phyloP scores from a whole-genome alignment of 2,888 invertebrate genomes.

The Aleiodes testaceus region DNA sequence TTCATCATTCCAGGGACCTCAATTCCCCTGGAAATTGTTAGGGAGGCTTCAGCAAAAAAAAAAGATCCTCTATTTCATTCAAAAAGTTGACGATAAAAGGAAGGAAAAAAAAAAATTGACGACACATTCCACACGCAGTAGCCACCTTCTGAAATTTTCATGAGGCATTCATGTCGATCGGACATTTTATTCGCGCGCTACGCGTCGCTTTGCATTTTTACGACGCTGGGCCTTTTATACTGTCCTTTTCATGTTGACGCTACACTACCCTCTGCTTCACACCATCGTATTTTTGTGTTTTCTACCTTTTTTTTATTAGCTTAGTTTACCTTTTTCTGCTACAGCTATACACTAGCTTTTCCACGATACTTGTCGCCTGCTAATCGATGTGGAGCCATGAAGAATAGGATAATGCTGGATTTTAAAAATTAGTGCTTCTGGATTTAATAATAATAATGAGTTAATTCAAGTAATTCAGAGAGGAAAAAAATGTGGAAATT shows the following conservation, averaged over 20 bases:
- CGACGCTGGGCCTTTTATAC: conserved; percentile 53
- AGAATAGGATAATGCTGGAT: too few species aligned
- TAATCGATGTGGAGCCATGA: too few species aligned
- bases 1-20: conserved; percentile 6
- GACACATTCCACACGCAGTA: conserved; percentile 58
- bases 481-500: too few species aligned
- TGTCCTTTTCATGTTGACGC: conserved; percentile 49
- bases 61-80: background rate
- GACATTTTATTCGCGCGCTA: conserved; percentile 59
- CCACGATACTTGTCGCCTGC: background rate
- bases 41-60: background rate
- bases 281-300: conserved; percentile 18
- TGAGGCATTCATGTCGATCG: conserved; percentile 62
- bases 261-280: conserved; percentile 36
- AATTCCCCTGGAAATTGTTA: background rate
- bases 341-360: background rate
- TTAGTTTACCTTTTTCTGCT: conserved; percentile 33
- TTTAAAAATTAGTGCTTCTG: too few species aligned
- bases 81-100: conserved; percentile 21
- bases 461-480: too few species aligned
- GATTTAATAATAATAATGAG: too few species aligned
- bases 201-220: conserved; percentile 65
- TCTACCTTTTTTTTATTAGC: conserved; percentile 37
- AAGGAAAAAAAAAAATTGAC: conserved; percentile 42
- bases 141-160: conserved; percentile 64